Percentiles rank a stretch among this genome's conserved stretches.
Evolutionary conservation across 2,113 vertebrate genomes (phyloP).

Genomic region (Platanista minor): DNA sequence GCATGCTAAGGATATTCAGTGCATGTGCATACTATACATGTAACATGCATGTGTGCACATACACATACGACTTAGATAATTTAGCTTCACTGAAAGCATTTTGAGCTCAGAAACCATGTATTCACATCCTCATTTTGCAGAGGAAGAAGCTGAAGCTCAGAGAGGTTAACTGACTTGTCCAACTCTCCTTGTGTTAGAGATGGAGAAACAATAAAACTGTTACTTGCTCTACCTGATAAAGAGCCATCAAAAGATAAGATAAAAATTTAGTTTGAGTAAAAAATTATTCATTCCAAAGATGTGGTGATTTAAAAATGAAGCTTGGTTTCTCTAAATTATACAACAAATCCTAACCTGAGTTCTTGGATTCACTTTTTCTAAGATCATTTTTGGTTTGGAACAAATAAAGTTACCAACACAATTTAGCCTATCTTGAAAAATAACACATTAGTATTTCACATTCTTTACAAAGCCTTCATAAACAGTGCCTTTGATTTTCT

Average conservation of each 20-base stretch:
- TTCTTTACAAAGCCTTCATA: constrained; percentile 32
- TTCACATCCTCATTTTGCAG: neutral
- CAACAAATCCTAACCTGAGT: neutral
- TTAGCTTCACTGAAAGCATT: neutral
- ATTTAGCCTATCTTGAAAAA: constrained; percentile 44
- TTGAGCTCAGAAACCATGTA: neutral
- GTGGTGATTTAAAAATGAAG: neutral
- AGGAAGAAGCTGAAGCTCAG: neutral
- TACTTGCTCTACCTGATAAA: neutral
- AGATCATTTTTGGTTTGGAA: neutral
- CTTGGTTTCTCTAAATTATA: neutral
- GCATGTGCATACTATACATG: neutral
- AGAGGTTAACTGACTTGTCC: neutral
- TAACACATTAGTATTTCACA: constrained; percentile 6
- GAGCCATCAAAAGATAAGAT: neutral
- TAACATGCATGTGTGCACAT: neutral
- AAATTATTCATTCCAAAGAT: neutral
- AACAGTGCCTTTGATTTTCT: constrained; percentile 34
- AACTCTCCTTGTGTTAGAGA: neutral
- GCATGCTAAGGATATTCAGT: neutral
- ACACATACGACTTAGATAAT: neutral
- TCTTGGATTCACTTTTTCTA: neutral
- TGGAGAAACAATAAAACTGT: neutral
- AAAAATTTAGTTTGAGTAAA: neutral
- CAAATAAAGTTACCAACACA: constrained; percentile 17